Evolutionary conservation across 2,888 invertebrate genomes (phyloP), one percentile per base, ranked within the genome.

Genomic region (Zaprionus obscuricornis): DNA sequence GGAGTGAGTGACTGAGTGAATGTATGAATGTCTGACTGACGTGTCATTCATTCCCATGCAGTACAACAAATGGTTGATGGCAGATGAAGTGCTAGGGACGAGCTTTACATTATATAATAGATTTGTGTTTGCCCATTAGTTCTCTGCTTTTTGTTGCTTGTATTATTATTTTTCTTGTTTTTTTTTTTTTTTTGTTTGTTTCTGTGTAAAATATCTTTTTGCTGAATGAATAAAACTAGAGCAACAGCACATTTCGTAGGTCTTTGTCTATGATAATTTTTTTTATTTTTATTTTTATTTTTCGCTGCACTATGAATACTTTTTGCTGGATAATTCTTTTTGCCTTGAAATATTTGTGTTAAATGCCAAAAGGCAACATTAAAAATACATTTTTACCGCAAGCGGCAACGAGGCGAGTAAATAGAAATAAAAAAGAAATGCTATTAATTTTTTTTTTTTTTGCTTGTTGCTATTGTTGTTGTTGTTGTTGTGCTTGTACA

Each of bases 391-490:
- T 51, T 56, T 40, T 0, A 27, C 11, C 13, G 37, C 37, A 34
- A 10, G 11, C 13, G 33, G 40, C 55, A 56, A 46, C 58, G 34
- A 43, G 18, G 37, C 34, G 27, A 31, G 26, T 27, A 62, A 64
- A 40, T 37, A 40, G 26, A 59, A 60, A 64, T 76, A 60, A 65
- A 67, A 57, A 29, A 49, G 22, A 26, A 59, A 66, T 66, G 36
- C 59, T 59, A 54, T 77, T 67, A 74, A 78, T 77, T 67, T 84
- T 62, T 50, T n/a, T n/a, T n/a, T n/a, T n/a, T n/a, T n/a, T n/a
- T n/a, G n/a, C n/a, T n/a, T n/a, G n/a, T n/a, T n/a, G n/a, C n/a
- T n/a, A n/a, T n/a, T n/a, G n/a, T n/a, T n/a, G n/a, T n/a, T n/a
- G n/a, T n/a, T n/a, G n/a, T n/a, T n/a, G n/a, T n/a, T n/a, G n/a